Conservation (phyloP, 2,113 vertebrate genomes). For the Thymallus thymallus region DNA sequence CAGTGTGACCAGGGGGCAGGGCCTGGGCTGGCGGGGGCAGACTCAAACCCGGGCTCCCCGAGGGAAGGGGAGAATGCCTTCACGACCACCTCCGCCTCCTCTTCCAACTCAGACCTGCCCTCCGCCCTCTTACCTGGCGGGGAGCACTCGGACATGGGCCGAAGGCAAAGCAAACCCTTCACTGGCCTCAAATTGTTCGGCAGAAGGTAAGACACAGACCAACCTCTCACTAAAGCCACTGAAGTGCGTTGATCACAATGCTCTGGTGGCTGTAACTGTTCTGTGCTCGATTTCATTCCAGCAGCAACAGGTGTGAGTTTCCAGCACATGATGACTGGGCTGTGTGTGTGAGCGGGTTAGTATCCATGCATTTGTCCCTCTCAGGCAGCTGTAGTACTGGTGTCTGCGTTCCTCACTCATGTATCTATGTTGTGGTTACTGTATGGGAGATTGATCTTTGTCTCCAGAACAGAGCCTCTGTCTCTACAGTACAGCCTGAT, state of each 20-base stretch:
- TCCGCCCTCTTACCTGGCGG: constrained; percentile 56
- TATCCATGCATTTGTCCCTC: too few relatives aligned
- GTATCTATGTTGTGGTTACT: neutral
- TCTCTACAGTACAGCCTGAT: neutral
- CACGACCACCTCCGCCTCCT: constrained; percentile 70
- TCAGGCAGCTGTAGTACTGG: too few relatives aligned
- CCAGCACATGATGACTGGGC: neutral
- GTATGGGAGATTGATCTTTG: neutral
- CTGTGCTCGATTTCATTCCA: neutral
- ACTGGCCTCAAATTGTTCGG: constrained; percentile 83
- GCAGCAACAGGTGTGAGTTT: neutral
- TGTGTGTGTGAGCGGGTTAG: neutral
- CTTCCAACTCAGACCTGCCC: constrained; percentile 73
- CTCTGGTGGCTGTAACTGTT: neutral
- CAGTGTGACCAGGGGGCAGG: constrained; percentile 28
- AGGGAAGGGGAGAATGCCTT: constrained; percentile 34
- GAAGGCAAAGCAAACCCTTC: constrained; percentile 79
- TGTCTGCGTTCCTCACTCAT: too few relatives aligned
- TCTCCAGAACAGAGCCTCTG: neutral
- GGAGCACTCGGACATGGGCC: constrained; percentile 45
- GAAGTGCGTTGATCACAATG: neutral
- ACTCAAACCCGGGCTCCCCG: neutral
- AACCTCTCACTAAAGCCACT: neutral
- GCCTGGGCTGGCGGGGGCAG: constrained; percentile 14
- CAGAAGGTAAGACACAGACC: constrained; percentile 74